Evolutionary conservation across 1,140 invertebrate species (phyloP).

Genomic region (Drosophila oshimai): DNA sequence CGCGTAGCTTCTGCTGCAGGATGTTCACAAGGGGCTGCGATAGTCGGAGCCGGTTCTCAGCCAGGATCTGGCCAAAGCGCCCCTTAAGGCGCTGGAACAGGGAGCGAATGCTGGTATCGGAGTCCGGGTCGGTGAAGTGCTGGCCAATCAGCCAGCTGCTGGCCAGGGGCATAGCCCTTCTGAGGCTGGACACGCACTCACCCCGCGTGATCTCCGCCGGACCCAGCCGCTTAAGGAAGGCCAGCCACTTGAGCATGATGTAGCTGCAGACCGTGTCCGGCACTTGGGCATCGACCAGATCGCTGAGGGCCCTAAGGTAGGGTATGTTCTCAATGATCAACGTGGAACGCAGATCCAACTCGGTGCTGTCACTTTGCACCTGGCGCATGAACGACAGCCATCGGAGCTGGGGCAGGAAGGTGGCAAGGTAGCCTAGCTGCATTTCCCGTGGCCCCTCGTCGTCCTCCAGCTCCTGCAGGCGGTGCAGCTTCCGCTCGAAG

Average conservation of each 20-base stretch:
- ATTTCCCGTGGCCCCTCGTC: constrained; percentile 72
- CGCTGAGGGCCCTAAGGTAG: constrained; percentile 56
- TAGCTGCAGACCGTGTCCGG: constrained; percentile 68
- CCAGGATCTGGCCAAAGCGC: constrained; percentile 53
- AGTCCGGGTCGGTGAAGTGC: constrained; percentile 43
- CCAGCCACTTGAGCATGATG: constrained; percentile 69
- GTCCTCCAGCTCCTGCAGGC: constrained; percentile 71
- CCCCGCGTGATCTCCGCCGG: constrained; percentile 62
- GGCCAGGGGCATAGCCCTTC: constrained; percentile 71
- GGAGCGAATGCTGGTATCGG: constrained; percentile 22
- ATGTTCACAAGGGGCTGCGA: constrained; percentile 52
- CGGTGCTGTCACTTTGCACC: constrained; percentile 9
- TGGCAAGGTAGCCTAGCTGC: constrained; percentile 64
- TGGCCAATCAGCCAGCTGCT: constrained; percentile 67
- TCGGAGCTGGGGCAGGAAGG: constrained; percentile 62
- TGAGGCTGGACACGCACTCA: constrained; percentile 68
- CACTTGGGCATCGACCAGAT: constrained; percentile 41
- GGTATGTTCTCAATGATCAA: constrained; percentile 72
- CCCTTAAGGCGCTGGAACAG: constrained; percentile 45
- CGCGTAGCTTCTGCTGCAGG: constrained; percentile 51
- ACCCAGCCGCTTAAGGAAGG: constrained; percentile 66
- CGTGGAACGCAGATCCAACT: constrained; percentile 44
- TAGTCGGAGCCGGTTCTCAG: constrained; percentile 61
- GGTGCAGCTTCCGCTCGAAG: constrained; percentile 67
- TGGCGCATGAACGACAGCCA: constrained; percentile 62